A percentile compares a stretch with the other conserved stretches of the same genome.
phyloP scores from a whole-genome alignment of 2,113 vertebrate genomes.

The Leuciscus idus region DNA sequence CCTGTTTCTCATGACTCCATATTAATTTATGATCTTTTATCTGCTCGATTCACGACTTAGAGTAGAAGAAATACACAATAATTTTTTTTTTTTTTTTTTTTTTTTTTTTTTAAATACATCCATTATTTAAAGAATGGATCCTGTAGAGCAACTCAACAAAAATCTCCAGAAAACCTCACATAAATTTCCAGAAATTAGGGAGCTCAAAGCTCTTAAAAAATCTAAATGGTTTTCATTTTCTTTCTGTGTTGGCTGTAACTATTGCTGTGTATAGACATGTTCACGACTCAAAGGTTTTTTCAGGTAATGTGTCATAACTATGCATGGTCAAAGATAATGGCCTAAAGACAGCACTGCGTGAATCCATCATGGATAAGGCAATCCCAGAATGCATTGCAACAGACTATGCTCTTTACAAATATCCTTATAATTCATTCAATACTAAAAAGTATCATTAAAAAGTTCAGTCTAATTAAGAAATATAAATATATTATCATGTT shows the following conservation, averaged over 20 bases:
- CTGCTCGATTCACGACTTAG: constrained; percentile 72
- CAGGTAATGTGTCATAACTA: not conserved
- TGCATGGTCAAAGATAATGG: not conserved
- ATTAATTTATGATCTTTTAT: constrained; percentile 59
- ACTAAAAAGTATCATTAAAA: not conserved
- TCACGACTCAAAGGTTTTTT: not conserved
- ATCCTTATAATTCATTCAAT: not conserved
- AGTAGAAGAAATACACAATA: constrained; percentile 71
- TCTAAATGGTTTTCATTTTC: no score
- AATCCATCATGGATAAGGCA: not conserved
- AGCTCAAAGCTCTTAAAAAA: not conserved
- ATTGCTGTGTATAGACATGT: no score
- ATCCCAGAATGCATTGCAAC: not conserved
- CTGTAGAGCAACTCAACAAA: constrained; percentile 64
- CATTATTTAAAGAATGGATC: constrained; percentile 74
- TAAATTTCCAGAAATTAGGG: not conserved
- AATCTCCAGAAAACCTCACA: not conserved
- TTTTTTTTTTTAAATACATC: no score
- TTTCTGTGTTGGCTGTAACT: not conserved
- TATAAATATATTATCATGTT: not conserved
- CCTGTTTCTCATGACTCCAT: constrained; percentile 9
- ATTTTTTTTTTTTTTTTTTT: no score
- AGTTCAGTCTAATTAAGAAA: no score
- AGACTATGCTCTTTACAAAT: not conserved
- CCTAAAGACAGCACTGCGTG: not conserved